Evolutionary conservation across 2,113 vertebrate species (phyloP), one percentile per base, ranked within the genome.

Genomic region (Labeo rohita): DNA sequence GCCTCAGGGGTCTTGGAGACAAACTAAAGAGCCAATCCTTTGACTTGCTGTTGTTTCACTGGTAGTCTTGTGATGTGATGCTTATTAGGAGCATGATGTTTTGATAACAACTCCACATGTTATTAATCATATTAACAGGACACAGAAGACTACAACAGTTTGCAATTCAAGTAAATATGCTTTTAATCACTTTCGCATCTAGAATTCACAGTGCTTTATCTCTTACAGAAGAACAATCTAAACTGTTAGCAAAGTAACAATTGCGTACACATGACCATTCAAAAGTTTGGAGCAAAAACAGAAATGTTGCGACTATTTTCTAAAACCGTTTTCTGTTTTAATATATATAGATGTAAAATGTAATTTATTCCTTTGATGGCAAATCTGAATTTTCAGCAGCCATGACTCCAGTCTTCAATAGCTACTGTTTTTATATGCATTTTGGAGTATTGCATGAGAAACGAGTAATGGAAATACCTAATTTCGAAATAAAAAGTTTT

Each of bases 1-100:
- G 95, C 95, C 96, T 96, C 93, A 95, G 96, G 75, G 82, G 93
- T 96, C 95, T 95, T 95, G 96, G 95, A 96, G 96, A 97, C 95
- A 96, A 96, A 96, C 96, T 96, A 95, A 96, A 96, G 56, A 59
- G 16, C 93, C 80, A 77, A 85, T 50, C 59, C 49, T 61, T 54
- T 72, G 88, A 87, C 78, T 77, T 70, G 47, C 83, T 87, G 84
- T 89, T 63, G 83, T 85, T 78, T 75, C 68, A 76, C 65, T 87
- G 83, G 16, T 28, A 78, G 83, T 83, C 73, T 83, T 74, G 83
- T 79, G 88, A 85, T 83, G 43, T 73, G 82, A 84, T 84, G 82
- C 82, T 56, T 84, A 28, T 84, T 84, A 84, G 12, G 68, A 73
- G 66, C 66, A 73, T 73, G 52, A 84, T 84, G 82, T 84, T 84